These are phyloP conservation scores for Habrosyne pyritoides DNA, from an alignment of 2,888 invertebrate species.

Conservation along the genomic window DNA sequence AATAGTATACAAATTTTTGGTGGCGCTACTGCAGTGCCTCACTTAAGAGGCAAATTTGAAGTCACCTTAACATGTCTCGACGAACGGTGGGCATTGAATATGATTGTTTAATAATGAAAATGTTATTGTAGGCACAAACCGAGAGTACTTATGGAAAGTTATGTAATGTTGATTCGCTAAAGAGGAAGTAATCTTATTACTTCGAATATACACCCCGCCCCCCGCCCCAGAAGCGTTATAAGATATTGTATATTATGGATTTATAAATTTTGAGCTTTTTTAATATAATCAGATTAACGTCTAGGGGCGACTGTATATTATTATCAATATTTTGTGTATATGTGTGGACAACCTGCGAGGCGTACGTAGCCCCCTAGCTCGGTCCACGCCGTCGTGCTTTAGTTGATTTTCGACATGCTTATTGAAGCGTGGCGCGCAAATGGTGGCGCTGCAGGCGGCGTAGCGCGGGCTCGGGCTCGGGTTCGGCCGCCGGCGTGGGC, in stretches of 20 bases:
- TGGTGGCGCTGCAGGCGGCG: slow-evolving; percentile 19
- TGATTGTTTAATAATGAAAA: slow-evolving; percentile 34
- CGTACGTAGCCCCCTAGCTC: slow-evolving; percentile 51
- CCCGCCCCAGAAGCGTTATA: slow-evolving; percentile 45
- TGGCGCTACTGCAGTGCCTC: too few species aligned
- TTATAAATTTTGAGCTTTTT: slow-evolving; percentile 78
- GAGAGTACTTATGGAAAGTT: slow-evolving; percentile 70
- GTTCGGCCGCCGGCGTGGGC: slow-evolving; percentile 23
- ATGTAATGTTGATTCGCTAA: slow-evolving; percentile 54
- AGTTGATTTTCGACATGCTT: slow-evolving; percentile 42
- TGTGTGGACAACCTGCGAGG: slow-evolving; percentile 60
- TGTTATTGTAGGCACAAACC: slow-evolving; percentile 50
- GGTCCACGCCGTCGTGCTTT: slow-evolving; percentile 39
- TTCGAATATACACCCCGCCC: slow-evolving; percentile 36
- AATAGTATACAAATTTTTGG: too few species aligned
- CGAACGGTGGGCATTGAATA: background rate
- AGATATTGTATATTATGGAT: slow-evolving; percentile 76
- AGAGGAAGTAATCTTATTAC: slow-evolving; percentile 36
- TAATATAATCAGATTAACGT: slow-evolving; percentile 73
- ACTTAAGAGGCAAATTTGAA: too few species aligned
- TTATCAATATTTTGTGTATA: slow-evolving; percentile 73
- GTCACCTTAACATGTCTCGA: background rate
- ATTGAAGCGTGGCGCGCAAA: slow-evolving; percentile 27
- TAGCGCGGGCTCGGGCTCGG: slow-evolving; percentile 40
- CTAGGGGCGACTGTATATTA: slow-evolving; percentile 67